Conservation (phyloP, 2,113 vertebrate genomes). For the Erpornis zantholeuca region DNA sequence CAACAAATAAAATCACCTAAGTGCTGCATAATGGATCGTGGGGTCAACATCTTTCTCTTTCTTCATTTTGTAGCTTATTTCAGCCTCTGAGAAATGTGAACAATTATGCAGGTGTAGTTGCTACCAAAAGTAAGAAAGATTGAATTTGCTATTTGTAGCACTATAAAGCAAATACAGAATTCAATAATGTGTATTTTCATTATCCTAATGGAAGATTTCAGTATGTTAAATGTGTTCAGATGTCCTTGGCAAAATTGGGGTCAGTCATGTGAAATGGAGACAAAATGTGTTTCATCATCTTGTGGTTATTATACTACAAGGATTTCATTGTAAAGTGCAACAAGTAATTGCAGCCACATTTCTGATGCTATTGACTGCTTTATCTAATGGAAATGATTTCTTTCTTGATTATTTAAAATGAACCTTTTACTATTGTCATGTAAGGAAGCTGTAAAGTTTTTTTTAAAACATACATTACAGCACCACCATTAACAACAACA, state of each 20-base stretch:
- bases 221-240: constrained; percentile 54
- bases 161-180: constrained; percentile 35
- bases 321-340: constrained; percentile 60
- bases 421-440: constrained; percentile 43
- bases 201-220: constrained; percentile 53
- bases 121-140: constrained; percentile 50
- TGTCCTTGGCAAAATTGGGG: constrained; percentile 56
- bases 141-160: constrained; percentile 54
- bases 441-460: constrained; percentile 12
- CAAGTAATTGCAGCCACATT: constrained; percentile 59
- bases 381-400: constrained; percentile 50
- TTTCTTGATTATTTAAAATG: constrained; percentile 46
- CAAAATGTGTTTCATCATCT: constrained; percentile 40
- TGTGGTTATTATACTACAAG: constrained; percentile 44
- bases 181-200: constrained; percentile 47
- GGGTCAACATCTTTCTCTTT: neutral
- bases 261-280: constrained; percentile 43
- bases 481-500: neutral
- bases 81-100: constrained; percentile 6
- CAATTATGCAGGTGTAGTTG: constrained; percentile 52
- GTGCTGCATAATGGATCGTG: neutral
- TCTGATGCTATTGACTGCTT: constrained; percentile 39
- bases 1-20: constrained; percentile 20
- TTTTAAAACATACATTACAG: neutral
- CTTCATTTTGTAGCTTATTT: constrained; percentile 12